Evolutionary conservation across 2,113 vertebrate genomes (phyloP).

Genomic region (Trochalopteron elliotii): DNA sequence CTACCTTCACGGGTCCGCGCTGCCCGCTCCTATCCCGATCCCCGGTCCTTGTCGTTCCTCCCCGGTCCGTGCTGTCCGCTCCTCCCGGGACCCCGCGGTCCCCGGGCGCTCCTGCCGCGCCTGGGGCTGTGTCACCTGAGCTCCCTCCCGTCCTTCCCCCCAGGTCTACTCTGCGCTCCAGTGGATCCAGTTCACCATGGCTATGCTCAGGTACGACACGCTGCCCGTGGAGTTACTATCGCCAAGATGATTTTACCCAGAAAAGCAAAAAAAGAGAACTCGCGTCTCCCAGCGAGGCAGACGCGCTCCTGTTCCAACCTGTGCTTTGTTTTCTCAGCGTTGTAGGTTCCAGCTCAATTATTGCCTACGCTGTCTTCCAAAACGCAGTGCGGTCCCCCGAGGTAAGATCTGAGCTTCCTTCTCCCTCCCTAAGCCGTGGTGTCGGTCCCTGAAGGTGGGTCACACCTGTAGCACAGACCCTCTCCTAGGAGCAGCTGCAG

Average conservation of each 20-base stretch:
- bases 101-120: not conserved
- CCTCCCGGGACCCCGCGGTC: not conserved
- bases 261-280: not conserved
- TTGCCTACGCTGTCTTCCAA: slow-evolving; percentile 74
- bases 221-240: not conserved
- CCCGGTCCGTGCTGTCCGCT: not conserved
- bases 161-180: slow-evolving; percentile 71
- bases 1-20: not conserved
- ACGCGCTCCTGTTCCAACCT: not conserved
- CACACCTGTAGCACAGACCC: too few relatives aligned
- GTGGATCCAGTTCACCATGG: slow-evolving; percentile 78
- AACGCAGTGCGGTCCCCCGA: slow-evolving; percentile 66
- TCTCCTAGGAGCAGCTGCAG: not conserved
- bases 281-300: not conserved
- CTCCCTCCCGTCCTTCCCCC: not conserved
- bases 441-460: not conserved
- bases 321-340: slow-evolving; percentile 66
- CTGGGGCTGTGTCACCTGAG: not conserved
- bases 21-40: not conserved
- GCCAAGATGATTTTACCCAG: not conserved
- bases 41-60: not conserved
- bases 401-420: slow-evolving; percentile 58
- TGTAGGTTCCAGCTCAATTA: slow-evolving; percentile 78
- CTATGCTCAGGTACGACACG: slow-evolving; percentile 71
- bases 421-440: not conserved